Conservation (phyloP, 2,113 vertebrate species). For the Phyllopteryx taeniolatus region DNA sequence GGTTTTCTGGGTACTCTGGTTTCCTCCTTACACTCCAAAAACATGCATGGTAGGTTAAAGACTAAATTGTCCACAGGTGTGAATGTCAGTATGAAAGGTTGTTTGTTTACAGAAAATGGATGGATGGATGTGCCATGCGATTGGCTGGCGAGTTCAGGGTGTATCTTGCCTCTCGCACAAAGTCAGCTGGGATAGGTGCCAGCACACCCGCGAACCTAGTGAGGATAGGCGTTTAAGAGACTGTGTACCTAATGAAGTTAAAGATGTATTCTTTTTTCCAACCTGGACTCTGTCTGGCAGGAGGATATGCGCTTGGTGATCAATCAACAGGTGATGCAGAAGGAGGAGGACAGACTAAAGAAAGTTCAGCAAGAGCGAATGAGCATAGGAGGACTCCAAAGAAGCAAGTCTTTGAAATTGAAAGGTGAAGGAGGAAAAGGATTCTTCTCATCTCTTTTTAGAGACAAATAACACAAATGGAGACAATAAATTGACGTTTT, state of each 20-base stretch:
- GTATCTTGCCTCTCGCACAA: too few relatives aligned
- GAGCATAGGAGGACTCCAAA: conserved; percentile 45
- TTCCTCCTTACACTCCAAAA: too few relatives aligned
- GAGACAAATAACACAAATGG: conserved; percentile 47
- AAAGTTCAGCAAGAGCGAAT: conserved; percentile 37
- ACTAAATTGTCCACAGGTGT: too few relatives aligned
- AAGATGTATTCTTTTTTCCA: background rate
- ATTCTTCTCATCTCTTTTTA: conserved; percentile 74
- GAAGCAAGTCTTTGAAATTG: conserved; percentile 70
- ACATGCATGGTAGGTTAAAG: too few relatives aligned
- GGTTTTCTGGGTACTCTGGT: too few relatives aligned
- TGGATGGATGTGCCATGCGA: too few relatives aligned
- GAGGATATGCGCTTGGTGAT: conserved; percentile 79
- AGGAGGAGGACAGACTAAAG: conserved; percentile 54
- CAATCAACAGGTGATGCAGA: conserved; percentile 70
- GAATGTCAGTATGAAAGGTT: too few relatives aligned
- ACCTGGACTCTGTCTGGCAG: conserved; percentile 38
- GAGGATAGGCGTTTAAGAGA: background rate
- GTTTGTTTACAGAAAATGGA: too few relatives aligned
- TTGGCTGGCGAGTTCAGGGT: too few relatives aligned
- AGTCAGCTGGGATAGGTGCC: too few relatives aligned
- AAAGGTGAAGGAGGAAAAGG: conserved; percentile 66
- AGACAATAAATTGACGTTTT: background rate
- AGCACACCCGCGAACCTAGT: too few relatives aligned
- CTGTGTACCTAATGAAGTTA: background rate